Conservation (phyloP, 2,888 invertebrate genomes). For the Noctua janthina region DNA sequence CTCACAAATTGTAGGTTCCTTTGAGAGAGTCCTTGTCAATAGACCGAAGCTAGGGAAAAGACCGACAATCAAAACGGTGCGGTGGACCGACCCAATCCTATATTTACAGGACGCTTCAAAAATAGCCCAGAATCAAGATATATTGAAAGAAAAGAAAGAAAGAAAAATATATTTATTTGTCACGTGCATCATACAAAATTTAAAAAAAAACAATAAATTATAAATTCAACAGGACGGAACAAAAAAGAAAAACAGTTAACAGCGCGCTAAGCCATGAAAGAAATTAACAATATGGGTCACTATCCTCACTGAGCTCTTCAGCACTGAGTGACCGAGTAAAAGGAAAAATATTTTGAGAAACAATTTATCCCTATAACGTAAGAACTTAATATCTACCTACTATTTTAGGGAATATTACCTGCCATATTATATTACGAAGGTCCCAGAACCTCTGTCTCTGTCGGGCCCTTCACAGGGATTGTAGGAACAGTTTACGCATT, state of each 20-base stretch:
- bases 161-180: too few relatives aligned
- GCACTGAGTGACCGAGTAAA: background rate
- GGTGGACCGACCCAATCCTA: background rate
- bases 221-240: too few relatives aligned
- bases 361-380: background rate
- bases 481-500: slow-evolving; percentile 18
- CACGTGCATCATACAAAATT: too few relatives aligned
- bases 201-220: too few relatives aligned
- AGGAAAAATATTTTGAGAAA: background rate
- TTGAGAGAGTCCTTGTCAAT: background rate
- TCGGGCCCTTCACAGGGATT: background rate
- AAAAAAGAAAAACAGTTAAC: too few relatives aligned
- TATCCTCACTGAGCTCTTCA: background rate
- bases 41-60: background rate
- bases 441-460: background rate
- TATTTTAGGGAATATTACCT: slow-evolving; percentile 5
- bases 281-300: background rate
- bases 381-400: background rate
- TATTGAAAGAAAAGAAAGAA: background rate
- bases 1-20: background rate
- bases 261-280: too few relatives aligned
- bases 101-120: background rate
- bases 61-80: background rate
- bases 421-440: slow-evolving; percentile 3
- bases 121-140: background rate